phyloP scores from a whole-genome alignment of 2,113 vertebrate genomes.

The Salvelinus sp. region DNA sequence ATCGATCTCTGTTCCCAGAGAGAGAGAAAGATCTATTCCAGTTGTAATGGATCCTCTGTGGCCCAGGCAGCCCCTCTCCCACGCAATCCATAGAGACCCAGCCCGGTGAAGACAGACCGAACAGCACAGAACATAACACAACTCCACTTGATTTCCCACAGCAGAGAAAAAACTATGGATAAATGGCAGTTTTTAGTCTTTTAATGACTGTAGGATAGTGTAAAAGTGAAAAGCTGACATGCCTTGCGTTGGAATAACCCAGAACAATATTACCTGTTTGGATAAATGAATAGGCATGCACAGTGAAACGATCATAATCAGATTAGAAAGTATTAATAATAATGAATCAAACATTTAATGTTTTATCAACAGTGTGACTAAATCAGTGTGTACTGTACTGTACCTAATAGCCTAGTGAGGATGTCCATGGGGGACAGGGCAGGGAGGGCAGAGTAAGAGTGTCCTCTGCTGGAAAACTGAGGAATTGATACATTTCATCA shows the following conservation, averaged over 20 bases:
- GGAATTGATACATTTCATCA: background rate
- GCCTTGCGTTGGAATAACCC: conserved; percentile 14
- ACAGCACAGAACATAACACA: background rate
- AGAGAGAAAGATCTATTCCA: conserved; percentile 49
- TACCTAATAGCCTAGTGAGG: background rate
- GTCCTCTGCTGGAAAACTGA: conserved; percentile 53
- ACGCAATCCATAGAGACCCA: conserved; percentile 51
- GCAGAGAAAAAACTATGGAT: background rate
- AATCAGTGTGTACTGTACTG: no score
- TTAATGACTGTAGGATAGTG: no score
- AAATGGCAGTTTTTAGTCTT: conserved; percentile 34
- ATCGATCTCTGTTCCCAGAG: conserved; percentile 29
- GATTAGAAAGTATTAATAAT: no score
- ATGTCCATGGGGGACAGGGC: background rate
- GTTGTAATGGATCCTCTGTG: conserved; percentile 40
- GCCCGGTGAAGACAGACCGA: conserved; percentile 27
- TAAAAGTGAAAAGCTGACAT: no score
- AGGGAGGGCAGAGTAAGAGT: conserved; percentile 16
- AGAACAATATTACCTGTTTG: conserved; percentile 6
- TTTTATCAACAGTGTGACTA: no score
- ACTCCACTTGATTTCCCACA: conserved; percentile 34
- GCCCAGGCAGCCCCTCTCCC: conserved; percentile 39
- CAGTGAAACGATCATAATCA: background rate
- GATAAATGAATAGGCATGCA: conserved; percentile 3
- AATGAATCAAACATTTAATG: no score